Evolutionary conservation across 2,888 invertebrate genomes (phyloP), one percentile per base, ranked within the genome.

Genomic region (Cryptophagus acutangulus): DNA sequence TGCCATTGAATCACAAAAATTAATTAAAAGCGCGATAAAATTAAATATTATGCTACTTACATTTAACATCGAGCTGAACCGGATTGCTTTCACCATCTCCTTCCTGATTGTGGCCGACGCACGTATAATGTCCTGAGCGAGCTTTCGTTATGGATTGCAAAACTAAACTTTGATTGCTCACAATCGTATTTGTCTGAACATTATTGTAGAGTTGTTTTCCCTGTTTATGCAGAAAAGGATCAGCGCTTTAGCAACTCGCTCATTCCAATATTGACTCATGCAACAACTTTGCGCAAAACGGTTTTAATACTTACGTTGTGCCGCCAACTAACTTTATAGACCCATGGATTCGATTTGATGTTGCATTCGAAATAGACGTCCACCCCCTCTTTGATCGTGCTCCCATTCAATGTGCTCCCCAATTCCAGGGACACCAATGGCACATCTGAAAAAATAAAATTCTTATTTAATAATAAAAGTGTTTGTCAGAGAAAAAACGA

Each of bases 341-440:
- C 80, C 80, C 82, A 86, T 0, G 91, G 91, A 71, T 91, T 90
- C 14, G 91, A 86, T 65, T 84, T 85, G 59, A 91, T 88, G 67
- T 82, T 87, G 73, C 91, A 91, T 66, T 91, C 90, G 65, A 91
- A 90, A 74, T 89, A 90, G 8, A 91, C 89, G 65, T 91, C 91
- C 45, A 87, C 87, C 4, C 87, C 89, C 68, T 91, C 91, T 55
- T 84, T 84, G 59, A 92, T 87, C 54, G 81, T 81, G 46, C 77
- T 79, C 1, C 87, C 82, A 62, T 88, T 83, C 31, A 88, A 73
- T 55, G 82, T 89, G 52, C 87, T 87, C 2, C 90, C 90, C 52
- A 91, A 76, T 61, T 87, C 87, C 53, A 91, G 68, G 6, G 81
- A 81, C 40, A 90, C 86, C 55, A 90, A 79, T 1, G 91, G 91